Base-by-base conservation (phyloP, 2,113 vertebrate genomes). In the Heptranchias perlo region DNA sequence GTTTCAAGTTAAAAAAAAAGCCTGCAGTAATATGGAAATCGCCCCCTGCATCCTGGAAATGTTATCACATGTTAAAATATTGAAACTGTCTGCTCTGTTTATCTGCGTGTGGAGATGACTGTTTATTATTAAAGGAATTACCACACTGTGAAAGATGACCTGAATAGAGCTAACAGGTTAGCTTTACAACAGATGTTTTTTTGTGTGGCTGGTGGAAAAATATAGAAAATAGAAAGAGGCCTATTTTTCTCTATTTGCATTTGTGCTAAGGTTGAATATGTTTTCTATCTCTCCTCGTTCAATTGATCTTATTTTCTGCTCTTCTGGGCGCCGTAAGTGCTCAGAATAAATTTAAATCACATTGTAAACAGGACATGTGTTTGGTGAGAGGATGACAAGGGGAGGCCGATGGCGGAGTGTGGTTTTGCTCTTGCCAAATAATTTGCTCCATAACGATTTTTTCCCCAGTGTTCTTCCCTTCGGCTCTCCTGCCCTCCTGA, bases 31-130 rank as follows among this genome's bases (percentile, higher is more conserved):
- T 62, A 93, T 93, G 89, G 89, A 93, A 93, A 93, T 93, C 64
- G 89, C 89, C 89, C 89, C 89, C 89, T 93, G 89, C 89, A 93
- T 93, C 58, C 89, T 23, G 39, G 89, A 93, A 93, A 93, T 93
- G 89, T 93, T 93, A 93, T 93, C 89, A 61, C 89, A 93, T 93
- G 89, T 93, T 93, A 93, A 93, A 93, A 93, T 93, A 93, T 93
- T 93, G 89, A 93, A 93, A 93, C 89, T 93, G 89, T 93, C 89
- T 93, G n/a, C 89, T 93, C 89, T 93, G 89, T 93, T 93, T 93
- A 93, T 93, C 89, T 93, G 89, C 89, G 64, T 61, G n/a, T 58
- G n/a, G 89, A 62, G 89, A 93, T 39, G 89, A 62, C 89, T 93
- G 89, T 93, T 93, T 93, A 93, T 93, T 93, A 93, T 93, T 62